Evolutionary conservation across 2,888 invertebrate genomes (phyloP).

Genomic region (Zygogramma bicolorata): DNA sequence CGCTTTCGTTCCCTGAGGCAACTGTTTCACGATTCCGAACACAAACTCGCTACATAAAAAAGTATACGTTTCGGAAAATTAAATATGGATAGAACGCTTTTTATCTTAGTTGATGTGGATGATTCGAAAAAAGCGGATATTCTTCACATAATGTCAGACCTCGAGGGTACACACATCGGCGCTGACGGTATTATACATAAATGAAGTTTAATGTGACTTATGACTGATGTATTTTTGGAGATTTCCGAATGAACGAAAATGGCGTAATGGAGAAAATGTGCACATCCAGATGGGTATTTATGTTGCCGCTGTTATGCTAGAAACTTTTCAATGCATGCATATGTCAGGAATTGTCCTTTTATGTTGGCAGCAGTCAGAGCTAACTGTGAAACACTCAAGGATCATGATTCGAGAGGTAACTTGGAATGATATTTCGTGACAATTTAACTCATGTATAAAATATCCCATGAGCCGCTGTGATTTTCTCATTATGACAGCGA

Average conservation of each 20-base stretch:
- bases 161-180: neutral
- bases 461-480: too few relatives aligned
- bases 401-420: too few relatives aligned
- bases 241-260: neutral
- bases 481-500: too few relatives aligned
- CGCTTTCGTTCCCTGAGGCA: neutral
- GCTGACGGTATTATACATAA: neutral
- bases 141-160: conserved; percentile 9
- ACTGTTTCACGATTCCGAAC: neutral
- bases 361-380: too few relatives aligned
- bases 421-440: too few relatives aligned
- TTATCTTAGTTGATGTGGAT: conserved; percentile 19
- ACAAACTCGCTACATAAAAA: neutral
- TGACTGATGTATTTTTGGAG: conserved; percentile 16
- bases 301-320: neutral
- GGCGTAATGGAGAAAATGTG: neutral
- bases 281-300: neutral
- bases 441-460: too few relatives aligned
- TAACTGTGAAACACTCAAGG: too few relatives aligned
- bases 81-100: conserved; percentile 18
- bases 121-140: conserved; percentile 9
- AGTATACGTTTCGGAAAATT: conserved; percentile 11
- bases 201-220: conserved; percentile 16
- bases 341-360: too few relatives aligned
- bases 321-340: too few relatives aligned